phyloP scores from a whole-genome alignment of 2,113 vertebrate genomes.

The Carollia perspicillata region DNA sequence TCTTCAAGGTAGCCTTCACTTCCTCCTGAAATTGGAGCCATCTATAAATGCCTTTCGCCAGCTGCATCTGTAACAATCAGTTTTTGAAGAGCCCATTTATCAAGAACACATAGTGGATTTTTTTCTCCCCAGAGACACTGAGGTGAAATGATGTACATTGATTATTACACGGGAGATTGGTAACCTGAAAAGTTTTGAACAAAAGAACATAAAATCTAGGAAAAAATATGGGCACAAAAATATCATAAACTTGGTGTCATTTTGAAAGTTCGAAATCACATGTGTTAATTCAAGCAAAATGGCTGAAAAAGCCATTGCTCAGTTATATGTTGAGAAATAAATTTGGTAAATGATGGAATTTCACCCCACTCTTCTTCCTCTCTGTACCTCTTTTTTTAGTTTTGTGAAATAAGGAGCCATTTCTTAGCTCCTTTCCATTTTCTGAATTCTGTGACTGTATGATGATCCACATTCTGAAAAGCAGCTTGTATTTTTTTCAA shows the following conservation, averaged over 20 bases:
- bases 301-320: not conserved
- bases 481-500: not conserved
- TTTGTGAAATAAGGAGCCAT: not conserved
- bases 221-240: not conserved
- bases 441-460: not conserved
- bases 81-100: not conserved
- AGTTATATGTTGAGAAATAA: not conserved
- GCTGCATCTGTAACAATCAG: not conserved
- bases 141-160: not conserved
- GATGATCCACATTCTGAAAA: not conserved
- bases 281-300: not conserved
- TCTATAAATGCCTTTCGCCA: not conserved
- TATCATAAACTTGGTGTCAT: not conserved
- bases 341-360: not conserved
- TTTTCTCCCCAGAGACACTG: not conserved
- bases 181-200: not conserved
- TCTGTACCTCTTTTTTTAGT: not conserved
- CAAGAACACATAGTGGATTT: not conserved
- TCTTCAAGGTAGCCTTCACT: not conserved
- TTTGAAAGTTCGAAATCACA: slow-evolving; percentile 25
- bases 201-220: not conserved
- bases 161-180: not conserved
- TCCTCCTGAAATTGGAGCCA: not conserved
- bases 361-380: not conserved
- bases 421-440: not conserved